These are phyloP conservation scores for Spodoptera litura DNA, from an alignment of 1,140 invertebrate genomes.

Conservation along the genomic window DNA sequence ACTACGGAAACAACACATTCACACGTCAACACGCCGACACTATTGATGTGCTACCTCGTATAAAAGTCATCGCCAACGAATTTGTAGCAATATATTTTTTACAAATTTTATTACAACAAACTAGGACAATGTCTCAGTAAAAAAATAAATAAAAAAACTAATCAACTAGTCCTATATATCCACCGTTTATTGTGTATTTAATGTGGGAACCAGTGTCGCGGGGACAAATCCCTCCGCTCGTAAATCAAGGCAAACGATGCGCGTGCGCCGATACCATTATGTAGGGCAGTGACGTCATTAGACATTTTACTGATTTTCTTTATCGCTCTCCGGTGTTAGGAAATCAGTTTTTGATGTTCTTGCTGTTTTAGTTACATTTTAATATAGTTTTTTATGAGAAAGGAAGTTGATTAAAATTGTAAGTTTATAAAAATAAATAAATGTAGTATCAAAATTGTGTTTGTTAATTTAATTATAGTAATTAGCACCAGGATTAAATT, in stretches of 20 bases:
- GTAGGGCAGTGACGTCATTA: constrained; percentile 28
- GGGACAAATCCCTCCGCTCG: constrained; percentile 4
- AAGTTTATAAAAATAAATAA: neutral
- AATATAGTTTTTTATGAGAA: neutral
- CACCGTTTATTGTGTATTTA: constrained; percentile 3
- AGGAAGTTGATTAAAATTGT: neutral
- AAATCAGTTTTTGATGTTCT: constrained; percentile 2
- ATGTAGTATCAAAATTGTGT: neutral
- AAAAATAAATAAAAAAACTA: constrained; percentile 7
- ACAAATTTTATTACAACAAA: neutral
- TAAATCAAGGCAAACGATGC: constrained; percentile 12
- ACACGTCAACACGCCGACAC: no score
- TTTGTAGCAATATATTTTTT: no score
- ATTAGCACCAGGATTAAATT: no score
- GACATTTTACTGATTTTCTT: constrained; percentile 15
- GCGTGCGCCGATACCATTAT: constrained; percentile 26
- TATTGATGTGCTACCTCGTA: no score
- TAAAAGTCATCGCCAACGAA: no score
- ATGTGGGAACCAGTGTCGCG: neutral
- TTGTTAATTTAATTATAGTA: no score
- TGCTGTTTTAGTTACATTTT: constrained; percentile 6
- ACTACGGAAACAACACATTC: neutral
- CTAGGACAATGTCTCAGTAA: neutral
- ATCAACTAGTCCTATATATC: neutral
- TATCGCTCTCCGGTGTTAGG: constrained; percentile 9